Evolutionary conservation across 2,797 vertebrate species (phyloP).

Genomic region (Eulemur mongoz): DNA sequence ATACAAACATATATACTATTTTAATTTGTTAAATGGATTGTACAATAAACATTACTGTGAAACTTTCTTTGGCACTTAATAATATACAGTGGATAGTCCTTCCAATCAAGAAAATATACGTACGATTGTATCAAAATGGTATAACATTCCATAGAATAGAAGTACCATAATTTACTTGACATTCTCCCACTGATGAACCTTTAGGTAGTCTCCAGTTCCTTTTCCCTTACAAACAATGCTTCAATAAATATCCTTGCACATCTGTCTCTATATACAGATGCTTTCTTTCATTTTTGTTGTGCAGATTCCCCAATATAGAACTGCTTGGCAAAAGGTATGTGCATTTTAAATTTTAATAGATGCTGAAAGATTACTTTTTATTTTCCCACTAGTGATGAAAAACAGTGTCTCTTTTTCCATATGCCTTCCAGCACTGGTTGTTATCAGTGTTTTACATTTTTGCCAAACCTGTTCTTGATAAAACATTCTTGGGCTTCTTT

Average conservation of each 20-base stretch:
- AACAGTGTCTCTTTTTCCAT: background rate
- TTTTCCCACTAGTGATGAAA: background rate
- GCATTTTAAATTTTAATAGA: background rate
- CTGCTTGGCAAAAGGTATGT: background rate
- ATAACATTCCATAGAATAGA: background rate
- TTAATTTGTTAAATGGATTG: background rate
- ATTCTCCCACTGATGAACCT: background rate
- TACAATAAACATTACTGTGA: background rate
- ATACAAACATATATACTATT: background rate
- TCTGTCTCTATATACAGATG: background rate
- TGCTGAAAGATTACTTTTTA: background rate
- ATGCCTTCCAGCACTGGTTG: background rate
- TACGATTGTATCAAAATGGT: background rate
- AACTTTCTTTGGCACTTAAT: background rate
- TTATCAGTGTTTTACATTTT: background rate
- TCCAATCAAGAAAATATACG: conserved; percentile 16
- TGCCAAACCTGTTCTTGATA: background rate
- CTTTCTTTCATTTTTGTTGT: background rate
- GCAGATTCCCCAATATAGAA: background rate
- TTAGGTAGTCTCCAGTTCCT: background rate
- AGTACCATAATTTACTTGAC: background rate
- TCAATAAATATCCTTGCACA: background rate
- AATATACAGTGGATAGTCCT: background rate
- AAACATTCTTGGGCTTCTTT: background rate
- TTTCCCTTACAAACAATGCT: background rate